Base-by-base conservation (phyloP, 2,113 vertebrate genomes). In the Opisthocomus hoazin region DNA sequence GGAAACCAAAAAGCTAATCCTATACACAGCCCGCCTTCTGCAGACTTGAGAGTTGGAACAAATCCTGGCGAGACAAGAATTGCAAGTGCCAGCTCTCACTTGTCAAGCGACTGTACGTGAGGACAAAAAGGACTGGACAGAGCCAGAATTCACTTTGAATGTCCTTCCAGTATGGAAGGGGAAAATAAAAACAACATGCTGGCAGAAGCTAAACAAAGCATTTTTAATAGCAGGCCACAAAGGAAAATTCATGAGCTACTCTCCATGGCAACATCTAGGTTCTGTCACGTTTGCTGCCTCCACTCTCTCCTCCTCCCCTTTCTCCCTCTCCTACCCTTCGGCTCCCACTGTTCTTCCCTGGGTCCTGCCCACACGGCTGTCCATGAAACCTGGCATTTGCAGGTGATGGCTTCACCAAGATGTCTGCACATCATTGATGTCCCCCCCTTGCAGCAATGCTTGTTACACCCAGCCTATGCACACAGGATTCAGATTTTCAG, bases 191-290 rank as follows among this genome's bases (percentile, higher is more conserved):
- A 50, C 84, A 75, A 37, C 2, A 5, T 73, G 34, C 70, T 83
- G 71, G 82, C 79, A 93, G 75, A 57, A 94, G 54, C 71, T 65
- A 92, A 94, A 85, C 78, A 83, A 92, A 83, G 50, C 75, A 74
- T 93, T 93, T 92, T 91, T 91, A 95, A 97, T 92, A 92, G 71
- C 77, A 76, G 94, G 61, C 77, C 93, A 80, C 1, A 0, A 66
- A 86, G 51, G 74, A 86, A 95, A 91, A 95, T 64, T 91, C 77
- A 75, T 70, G 68, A 94, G 94, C 83, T 84, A 7, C 84, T 96
- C 95, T 96, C 95, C 93, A 89, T 95, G 92, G 93, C 83, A 95
- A 96, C 92, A 91, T 88, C 78, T 63, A 93, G 75, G 53, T 80
- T 96, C 94, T 82, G 89, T 96, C 84, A 93, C 39, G 2, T 93